phyloP scores from a whole-genome alignment of 2,888 invertebrate species.

The Dysmachus trigonus region DNA sequence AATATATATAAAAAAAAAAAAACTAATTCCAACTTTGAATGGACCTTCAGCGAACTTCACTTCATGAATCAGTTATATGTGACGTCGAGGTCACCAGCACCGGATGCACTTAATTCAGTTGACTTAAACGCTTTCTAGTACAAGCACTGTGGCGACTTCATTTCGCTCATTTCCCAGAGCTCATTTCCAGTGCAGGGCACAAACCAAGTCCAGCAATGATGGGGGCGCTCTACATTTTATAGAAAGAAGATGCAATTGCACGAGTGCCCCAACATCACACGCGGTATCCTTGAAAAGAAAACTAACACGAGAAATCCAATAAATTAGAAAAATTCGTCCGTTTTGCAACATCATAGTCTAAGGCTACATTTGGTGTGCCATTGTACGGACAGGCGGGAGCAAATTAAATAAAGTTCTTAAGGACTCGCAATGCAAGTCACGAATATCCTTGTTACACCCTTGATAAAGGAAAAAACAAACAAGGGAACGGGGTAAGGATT shows the following conservation, averaged over 20 bases:
- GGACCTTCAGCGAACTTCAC: slow-evolving; percentile 31
- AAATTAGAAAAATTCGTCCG: slow-evolving; percentile 32
- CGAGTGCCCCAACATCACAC: neutral
- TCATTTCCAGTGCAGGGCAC: neutral
- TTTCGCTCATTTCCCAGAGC: slow-evolving; percentile 22
- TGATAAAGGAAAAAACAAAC: neutral
- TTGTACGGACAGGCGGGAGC: neutral
- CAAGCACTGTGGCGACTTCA: neutral
- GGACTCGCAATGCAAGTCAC: slow-evolving; percentile 24
- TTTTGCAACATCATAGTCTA: neutral
- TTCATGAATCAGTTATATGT: slow-evolving; percentile 39
- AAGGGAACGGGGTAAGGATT: too few species aligned
- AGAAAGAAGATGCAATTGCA: neutral
- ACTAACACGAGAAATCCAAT: slow-evolving; percentile 24
- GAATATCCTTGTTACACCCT: slow-evolving; percentile 30
- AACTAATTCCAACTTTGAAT: slow-evolving; percentile 40
- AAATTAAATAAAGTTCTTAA: slow-evolving; percentile 33
- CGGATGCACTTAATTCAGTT: slow-evolving; percentile 41
- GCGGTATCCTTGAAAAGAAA: slow-evolving; percentile 18
- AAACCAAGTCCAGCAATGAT: neutral
- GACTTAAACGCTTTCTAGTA: slow-evolving; percentile 17
- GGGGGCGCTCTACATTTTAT: neutral
- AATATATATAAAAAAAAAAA: too few species aligned
- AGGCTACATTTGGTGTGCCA: neutral
- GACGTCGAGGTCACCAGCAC: slow-evolving; percentile 17